Base-by-base conservation (phyloP, 1,140 invertebrate genomes). In the Brachionus koreanus region DNA sequence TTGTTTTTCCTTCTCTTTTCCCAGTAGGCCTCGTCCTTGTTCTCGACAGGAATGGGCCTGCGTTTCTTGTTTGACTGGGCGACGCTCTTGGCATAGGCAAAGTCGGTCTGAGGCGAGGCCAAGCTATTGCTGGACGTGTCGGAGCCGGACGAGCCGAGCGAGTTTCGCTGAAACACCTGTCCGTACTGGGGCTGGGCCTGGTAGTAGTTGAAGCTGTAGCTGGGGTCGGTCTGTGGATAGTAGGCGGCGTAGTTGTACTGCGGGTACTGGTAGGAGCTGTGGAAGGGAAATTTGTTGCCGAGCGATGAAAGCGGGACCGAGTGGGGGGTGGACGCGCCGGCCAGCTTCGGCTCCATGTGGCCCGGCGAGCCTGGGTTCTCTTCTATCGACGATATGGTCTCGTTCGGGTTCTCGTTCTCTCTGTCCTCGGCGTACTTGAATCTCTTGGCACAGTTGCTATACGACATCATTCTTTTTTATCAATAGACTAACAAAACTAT, bases 1-100 rank as follows among this genome's bases (percentile, higher is more conserved):
- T 89, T 89, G 83, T 89, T 89, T 77, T 88, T 87, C 82, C 86
- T 85, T n/a, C 88, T 83, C 65, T 88, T 87, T 72, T 89, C 88
- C 87, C 87, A 87, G 76, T 89, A 89, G 10, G 72, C n/a, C 13
- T 84, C 84, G 82, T 89, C 88, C 83, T 87, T 88, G 25, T 85
- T 83, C 46, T 87, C 85, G 3, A 85, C 85, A n/a, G 85, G 86
- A n/a, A 84, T 72, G 13, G 84, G 84, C 52, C 85, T 46, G 46
- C 86, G 83, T 83, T 88, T 88, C 65, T 87, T 87, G 19, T 13
- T 33, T 1, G 52, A 19, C 6, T 57, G 12, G 3, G 9, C 63
- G n/a, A 3, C 33, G 2, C 23, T 3, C n/a, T 13, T 65, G 3
- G 25, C 33, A 65, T 35, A 35, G 25, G 29, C 63, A 16, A 57